Conservation (phyloP, 1,140 invertebrate species). For the Aporrectodea caliginosa region DNA sequence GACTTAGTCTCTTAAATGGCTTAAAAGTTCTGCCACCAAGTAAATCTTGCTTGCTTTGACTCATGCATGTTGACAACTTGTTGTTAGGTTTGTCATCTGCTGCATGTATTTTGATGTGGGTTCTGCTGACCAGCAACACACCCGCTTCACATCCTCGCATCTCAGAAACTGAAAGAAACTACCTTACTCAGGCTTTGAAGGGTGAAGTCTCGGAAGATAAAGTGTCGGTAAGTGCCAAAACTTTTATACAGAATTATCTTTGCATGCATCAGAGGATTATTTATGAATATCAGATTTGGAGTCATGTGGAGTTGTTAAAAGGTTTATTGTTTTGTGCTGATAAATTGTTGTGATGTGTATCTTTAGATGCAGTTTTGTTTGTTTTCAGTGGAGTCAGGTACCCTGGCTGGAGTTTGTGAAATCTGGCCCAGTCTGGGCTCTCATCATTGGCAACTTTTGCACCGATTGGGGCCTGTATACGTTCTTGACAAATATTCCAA, state of each 20-base stretch:
- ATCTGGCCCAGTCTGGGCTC: slow-evolving; percentile 46
- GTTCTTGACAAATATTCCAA: slow-evolving; percentile 53
- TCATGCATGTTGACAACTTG: too few species aligned
- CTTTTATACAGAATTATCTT: neutral
- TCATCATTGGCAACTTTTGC: slow-evolving; percentile 44
- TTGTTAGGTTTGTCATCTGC: slow-evolving; percentile 50
- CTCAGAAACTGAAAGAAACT: slow-evolving; percentile 71
- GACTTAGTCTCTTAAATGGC: too few species aligned
- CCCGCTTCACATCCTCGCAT: slow-evolving; percentile 83
- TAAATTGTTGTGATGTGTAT: too few species aligned
- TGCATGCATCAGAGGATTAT: too few species aligned
- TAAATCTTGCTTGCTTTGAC: too few species aligned
- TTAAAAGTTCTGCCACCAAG: too few species aligned
- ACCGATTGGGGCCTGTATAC: slow-evolving; percentile 47
- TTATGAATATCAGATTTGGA: too few species aligned
- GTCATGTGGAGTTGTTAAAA: too few species aligned
- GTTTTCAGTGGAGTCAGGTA: slow-evolving; percentile 1
- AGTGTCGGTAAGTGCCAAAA: neutral
- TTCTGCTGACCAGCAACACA: slow-evolving; percentile 77
- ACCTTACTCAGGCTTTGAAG: slow-evolving; percentile 59
- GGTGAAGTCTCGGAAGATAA: neutral
- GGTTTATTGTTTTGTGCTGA: too few species aligned
- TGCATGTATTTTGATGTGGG: slow-evolving; percentile 80
- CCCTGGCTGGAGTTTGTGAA: slow-evolving; percentile 32
- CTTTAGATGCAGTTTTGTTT: neutral